These are phyloP conservation scores for Caenorhabditis uteleia DNA, from an alignment of 2,888 invertebrate species.

Conservation along the genomic window DNA sequence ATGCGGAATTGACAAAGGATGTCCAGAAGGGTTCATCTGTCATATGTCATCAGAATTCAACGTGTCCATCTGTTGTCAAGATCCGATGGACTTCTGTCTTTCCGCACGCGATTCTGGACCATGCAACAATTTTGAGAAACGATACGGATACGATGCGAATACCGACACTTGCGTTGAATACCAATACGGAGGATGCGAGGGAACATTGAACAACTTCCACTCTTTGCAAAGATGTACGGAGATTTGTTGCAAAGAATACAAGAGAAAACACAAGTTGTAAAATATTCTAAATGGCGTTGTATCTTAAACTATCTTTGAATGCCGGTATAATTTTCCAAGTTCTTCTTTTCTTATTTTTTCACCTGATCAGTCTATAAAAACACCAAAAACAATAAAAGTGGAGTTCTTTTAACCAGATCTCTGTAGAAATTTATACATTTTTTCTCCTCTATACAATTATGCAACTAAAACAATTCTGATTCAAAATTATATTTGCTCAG, in stretches of 20 bases:
- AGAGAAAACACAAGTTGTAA: constrained; percentile 45
- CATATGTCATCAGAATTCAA: constrained; percentile 65
- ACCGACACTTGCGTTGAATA: constrained; percentile 64
- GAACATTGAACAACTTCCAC: constrained; percentile 66
- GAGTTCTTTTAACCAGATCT: constrained; percentile 5
- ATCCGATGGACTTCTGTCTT: constrained; percentile 66
- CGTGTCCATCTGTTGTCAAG: constrained; percentile 65
- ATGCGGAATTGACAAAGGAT: constrained; percentile 64
- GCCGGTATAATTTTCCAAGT: constrained; percentile 21
- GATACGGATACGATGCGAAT: constrained; percentile 65
- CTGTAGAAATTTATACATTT: too few relatives aligned
- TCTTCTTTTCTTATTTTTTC: constrained; percentile 1
- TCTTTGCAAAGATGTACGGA: constrained; percentile 66
- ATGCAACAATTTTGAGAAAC: constrained; percentile 51
- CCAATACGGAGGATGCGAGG: constrained; percentile 66
- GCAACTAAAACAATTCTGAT: too few relatives aligned
- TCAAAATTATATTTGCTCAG: too few relatives aligned
- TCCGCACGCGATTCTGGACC: constrained; percentile 65
- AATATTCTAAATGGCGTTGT: not conserved
- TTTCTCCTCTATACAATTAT: too few relatives aligned
- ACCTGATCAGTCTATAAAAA: not conserved
- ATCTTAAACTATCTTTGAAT: constrained; percentile 6
- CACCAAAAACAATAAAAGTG: constrained; percentile 11
- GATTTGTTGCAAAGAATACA: constrained; percentile 68
- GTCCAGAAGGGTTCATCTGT: constrained; percentile 65